These are phyloP conservation scores for Misgurnus anguillicaudatus DNA, from an alignment of 2,113 vertebrate genomes.

Conservation along the genomic window DNA sequence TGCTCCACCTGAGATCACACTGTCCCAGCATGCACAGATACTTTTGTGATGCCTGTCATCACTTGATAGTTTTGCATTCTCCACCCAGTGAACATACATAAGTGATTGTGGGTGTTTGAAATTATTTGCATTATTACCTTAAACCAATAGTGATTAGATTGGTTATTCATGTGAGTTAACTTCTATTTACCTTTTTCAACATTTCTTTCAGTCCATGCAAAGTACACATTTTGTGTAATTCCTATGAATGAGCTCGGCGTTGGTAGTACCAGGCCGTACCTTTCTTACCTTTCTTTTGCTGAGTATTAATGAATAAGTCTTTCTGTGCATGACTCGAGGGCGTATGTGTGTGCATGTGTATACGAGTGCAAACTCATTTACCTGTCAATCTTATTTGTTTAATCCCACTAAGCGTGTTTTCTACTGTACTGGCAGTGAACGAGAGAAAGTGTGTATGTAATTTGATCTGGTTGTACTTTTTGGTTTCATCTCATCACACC, in stretches of 20 bases:
- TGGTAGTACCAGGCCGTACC: too few relatives aligned
- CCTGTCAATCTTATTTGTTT: conserved; percentile 55
- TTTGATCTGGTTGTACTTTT: conserved; percentile 18
- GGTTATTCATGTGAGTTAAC: not conserved
- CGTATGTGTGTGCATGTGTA: conserved; percentile 35
- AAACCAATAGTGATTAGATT: not conserved
- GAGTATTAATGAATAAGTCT: conserved; percentile 20
- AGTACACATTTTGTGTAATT: too few relatives aligned
- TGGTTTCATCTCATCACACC: conserved; percentile 29
- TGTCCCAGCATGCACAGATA: conserved; percentile 61
- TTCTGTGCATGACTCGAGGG: not conserved
- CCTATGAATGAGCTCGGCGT: too few relatives aligned
- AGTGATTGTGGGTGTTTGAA: conserved; percentile 6
- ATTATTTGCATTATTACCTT: not conserved
- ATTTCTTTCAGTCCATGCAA: too few relatives aligned
- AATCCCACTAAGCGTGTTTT: conserved; percentile 37
- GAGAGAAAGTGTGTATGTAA: conserved; percentile 47
- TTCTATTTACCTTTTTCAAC: too few relatives aligned
- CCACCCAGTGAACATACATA: conserved; percentile 8
- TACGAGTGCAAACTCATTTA: conserved; percentile 38
- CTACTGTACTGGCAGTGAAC: conserved; percentile 31
- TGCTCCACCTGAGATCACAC: conserved; percentile 61
- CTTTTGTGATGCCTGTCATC: conserved; percentile 53
- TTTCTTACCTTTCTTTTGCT: not conserved
- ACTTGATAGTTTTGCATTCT: conserved; percentile 18